These are phyloP conservation scores for Lepus europaeus DNA, from an alignment of 2,113 vertebrate genomes.

Conservation along the genomic window DNA sequence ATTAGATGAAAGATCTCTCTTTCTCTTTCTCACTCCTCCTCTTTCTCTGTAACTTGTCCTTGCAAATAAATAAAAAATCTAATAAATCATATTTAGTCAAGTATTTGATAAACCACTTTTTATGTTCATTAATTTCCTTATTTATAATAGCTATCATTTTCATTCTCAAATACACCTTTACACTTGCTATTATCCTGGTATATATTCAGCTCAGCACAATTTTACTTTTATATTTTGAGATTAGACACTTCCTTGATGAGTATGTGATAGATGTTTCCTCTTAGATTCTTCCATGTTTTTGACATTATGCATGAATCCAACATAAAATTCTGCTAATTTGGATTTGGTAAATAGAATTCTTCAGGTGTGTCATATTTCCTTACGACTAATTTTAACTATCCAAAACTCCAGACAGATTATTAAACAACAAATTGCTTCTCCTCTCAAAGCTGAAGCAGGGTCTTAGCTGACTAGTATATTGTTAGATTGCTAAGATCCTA, in stretches of 20 bases:
- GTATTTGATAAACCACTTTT: not conserved
- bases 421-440: not conserved
- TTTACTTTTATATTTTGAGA: not conserved
- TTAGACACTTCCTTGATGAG: not conserved
- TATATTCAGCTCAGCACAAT: not conserved
- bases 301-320: slow-evolving; percentile 1
- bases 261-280: not conserved
- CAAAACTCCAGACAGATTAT: not conserved
- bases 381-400: slow-evolving; percentile 27
- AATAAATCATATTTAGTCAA: not conserved
- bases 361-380: not conserved
- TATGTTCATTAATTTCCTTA: too few species aligned
- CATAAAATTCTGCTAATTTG: slow-evolving; percentile 10
- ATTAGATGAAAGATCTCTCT: too few species aligned
- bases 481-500: not conserved
- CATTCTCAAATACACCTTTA: not conserved
- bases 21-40: too few species aligned
- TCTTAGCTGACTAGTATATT: not conserved
- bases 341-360: slow-evolving; percentile 49
- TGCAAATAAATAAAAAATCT: too few species aligned
- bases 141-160: not conserved
- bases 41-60: too few species aligned
- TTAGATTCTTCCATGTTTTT: slow-evolving; percentile 8
- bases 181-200: slow-evolving; percentile 36
- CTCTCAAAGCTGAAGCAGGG: not conserved